A percentile compares a stretch with the other conserved stretches of the same genome.
Conservation (phyloP, 2,113 vertebrate species). For the Axis porcinus region DNA sequence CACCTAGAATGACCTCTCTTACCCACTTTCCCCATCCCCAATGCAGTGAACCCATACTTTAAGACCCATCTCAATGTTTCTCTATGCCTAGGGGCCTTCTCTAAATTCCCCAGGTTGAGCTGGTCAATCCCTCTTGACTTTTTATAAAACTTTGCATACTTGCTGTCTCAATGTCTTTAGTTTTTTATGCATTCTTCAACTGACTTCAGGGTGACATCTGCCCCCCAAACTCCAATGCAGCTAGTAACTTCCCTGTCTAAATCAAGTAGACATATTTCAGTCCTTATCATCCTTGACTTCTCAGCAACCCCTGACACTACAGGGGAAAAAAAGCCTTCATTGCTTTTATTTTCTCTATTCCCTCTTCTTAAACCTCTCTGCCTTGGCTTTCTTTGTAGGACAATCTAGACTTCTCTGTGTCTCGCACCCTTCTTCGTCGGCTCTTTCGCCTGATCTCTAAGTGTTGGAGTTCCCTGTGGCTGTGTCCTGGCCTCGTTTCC, state of each 20-base stretch:
- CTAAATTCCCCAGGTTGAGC: background rate
- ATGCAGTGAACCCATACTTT: background rate
- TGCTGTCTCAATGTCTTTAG: background rate
- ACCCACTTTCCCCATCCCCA: background rate
- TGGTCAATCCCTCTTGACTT: background rate
- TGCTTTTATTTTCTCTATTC: background rate
- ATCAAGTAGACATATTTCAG: background rate
- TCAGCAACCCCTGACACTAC: background rate
- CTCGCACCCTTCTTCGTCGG: background rate
- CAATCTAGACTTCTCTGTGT: background rate
- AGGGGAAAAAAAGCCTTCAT: background rate
- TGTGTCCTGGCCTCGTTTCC: slow-evolving; percentile 20
- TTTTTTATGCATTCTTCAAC: background rate
- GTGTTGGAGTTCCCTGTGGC: slow-evolving; percentile 35
- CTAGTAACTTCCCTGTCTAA: background rate
- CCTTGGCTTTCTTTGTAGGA: background rate
- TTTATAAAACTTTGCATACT: background rate
- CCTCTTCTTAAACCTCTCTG: background rate
- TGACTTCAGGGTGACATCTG: background rate
- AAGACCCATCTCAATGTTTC: background rate
- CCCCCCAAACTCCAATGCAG: background rate
- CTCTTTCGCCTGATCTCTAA: slow-evolving; percentile 6
- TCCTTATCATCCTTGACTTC: background rate
- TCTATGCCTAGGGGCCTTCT: background rate
- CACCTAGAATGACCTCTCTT: background rate